A percentile compares a stretch with the other conserved stretches of the same genome.
These are phyloP conservation scores for Cantharis rufa DNA, from an alignment of 2,888 invertebrate species.

Conservation along the genomic window DNA sequence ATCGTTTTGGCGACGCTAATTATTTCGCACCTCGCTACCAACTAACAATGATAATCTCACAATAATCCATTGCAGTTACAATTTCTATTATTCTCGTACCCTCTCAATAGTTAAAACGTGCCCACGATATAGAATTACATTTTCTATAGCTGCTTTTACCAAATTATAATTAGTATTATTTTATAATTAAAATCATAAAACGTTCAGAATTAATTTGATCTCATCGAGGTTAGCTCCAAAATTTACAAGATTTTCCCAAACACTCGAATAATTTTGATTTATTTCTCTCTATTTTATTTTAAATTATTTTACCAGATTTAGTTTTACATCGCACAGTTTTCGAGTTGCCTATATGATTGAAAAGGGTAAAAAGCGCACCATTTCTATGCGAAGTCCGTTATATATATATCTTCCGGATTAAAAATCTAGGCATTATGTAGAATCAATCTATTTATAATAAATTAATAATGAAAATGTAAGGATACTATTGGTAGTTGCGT, in stretches of 20 bases:
- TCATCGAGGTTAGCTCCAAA: neutral
- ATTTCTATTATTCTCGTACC: conserved; percentile 35
- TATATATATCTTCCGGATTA: too few species aligned
- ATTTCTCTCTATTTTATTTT: too few species aligned
- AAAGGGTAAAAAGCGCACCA: too few species aligned
- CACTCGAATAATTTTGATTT: neutral
- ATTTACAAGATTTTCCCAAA: neutral
- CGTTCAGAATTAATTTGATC: neutral
- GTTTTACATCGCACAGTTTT: too few species aligned
- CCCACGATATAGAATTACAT: neutral
- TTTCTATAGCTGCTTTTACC: neutral
- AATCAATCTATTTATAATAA: too few species aligned
- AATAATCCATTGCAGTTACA: conserved; percentile 35
- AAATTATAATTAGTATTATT: neutral
- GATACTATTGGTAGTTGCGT: too few species aligned
- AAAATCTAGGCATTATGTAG: too few species aligned
- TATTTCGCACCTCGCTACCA: conserved; percentile 41
- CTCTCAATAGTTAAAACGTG: conserved; percentile 27
- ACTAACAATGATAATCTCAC: conserved; percentile 32
- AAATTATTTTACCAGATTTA: too few species aligned
- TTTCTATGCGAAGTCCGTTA: too few species aligned
- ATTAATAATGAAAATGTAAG: too few species aligned
- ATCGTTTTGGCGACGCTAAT: conserved; percentile 40
- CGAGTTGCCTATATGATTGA: too few species aligned
- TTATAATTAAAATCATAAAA: neutral